phyloP scores from a whole-genome alignment of 2,888 invertebrate genomes.

The Octonoba sinensis region DNA sequence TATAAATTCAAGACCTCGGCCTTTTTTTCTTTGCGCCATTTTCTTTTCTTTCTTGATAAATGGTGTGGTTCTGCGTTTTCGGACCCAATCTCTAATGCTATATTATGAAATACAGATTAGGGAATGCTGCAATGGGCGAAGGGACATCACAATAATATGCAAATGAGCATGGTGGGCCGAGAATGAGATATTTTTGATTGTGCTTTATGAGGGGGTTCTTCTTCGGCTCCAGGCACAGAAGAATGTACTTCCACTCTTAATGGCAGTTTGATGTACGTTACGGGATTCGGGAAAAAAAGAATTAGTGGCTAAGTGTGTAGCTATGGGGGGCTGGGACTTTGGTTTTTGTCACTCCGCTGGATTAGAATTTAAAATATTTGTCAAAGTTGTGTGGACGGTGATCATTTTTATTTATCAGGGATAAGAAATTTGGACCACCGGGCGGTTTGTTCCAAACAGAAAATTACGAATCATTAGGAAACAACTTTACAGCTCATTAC shows the following conservation, averaged over 20 bases:
- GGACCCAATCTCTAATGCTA: constrained; percentile 27
- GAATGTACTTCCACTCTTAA: constrained; percentile 36
- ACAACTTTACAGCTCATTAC: too few relatives aligned
- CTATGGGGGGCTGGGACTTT: not conserved
- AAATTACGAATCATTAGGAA: too few relatives aligned
- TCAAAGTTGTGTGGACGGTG: constrained; percentile 12
- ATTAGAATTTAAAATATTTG: constrained; percentile 61
- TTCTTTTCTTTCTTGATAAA: constrained; percentile 50
- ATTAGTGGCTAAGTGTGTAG: constrained; percentile 7
- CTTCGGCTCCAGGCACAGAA: constrained; percentile 5
- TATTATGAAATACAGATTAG: constrained; percentile 59
- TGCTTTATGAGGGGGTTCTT: constrained; percentile 29
- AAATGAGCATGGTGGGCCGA: constrained; percentile 38
- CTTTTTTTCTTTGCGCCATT: constrained; percentile 24
- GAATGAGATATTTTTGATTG: constrained; percentile 61
- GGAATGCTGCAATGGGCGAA: constrained; percentile 3
- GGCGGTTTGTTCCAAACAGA: too few relatives aligned
- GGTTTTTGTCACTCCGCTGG: constrained; percentile 28
- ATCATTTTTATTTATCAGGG: too few relatives aligned
- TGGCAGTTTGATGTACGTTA: constrained; percentile 59
- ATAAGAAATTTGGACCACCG: too few relatives aligned
- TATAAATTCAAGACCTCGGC: constrained; percentile 36
- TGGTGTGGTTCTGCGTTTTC: constrained; percentile 14
- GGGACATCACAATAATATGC: constrained; percentile 55
- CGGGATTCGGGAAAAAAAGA: constrained; percentile 14